Percentiles rank a stretch among this genome's conserved stretches.
phyloP scores from a whole-genome alignment of 1,140 invertebrate genomes.

The Drosophila miranda region DNA sequence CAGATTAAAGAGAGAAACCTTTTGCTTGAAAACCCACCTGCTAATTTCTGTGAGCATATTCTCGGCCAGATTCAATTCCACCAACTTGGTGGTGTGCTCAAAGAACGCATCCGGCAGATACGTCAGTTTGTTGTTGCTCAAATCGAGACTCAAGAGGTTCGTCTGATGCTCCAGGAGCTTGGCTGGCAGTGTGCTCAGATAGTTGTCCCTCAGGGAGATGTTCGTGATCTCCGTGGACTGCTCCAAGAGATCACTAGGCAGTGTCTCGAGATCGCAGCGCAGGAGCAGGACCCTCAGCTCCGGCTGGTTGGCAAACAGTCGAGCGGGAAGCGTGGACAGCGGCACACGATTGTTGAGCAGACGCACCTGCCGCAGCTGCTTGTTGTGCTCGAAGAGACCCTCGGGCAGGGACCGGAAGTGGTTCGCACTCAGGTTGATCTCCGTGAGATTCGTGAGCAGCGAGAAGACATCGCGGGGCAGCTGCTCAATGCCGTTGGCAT shows the following conservation, averaged over 20 bases:
- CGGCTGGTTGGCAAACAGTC: constrained; percentile 84
- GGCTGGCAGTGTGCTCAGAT: constrained; percentile 83
- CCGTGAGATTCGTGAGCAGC: constrained; percentile 84
- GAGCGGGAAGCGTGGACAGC: constrained; percentile 83
- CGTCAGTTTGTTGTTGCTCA: constrained; percentile 84
- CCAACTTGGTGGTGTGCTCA: constrained; percentile 82
- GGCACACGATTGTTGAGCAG: constrained; percentile 84
- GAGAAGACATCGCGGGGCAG: constrained; percentile 85
- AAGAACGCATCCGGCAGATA: constrained; percentile 84
- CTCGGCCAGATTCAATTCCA: constrained; percentile 83
- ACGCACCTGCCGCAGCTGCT: constrained; percentile 83
- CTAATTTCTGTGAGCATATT: constrained; percentile 84
- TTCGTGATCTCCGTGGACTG: constrained; percentile 84
- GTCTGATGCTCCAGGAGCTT: constrained; percentile 84
- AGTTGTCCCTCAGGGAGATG: constrained; percentile 84
- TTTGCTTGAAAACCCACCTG: constrained; percentile 64
- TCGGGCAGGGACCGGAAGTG: constrained; percentile 85
- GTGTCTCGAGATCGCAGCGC: constrained; percentile 62
- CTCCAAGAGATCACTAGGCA: constrained; percentile 85
- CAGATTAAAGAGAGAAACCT: not conserved
- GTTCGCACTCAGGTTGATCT: constrained; percentile 85
- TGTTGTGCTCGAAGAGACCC: constrained; percentile 84
- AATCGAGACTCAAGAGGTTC: constrained; percentile 84
- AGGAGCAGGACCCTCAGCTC: constrained; percentile 84
- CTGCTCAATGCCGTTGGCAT: constrained; percentile 85